Evolutionary conservation across 2,797 vertebrate genomes (phyloP).

Genomic region (Anomalospiza imberbis): DNA sequence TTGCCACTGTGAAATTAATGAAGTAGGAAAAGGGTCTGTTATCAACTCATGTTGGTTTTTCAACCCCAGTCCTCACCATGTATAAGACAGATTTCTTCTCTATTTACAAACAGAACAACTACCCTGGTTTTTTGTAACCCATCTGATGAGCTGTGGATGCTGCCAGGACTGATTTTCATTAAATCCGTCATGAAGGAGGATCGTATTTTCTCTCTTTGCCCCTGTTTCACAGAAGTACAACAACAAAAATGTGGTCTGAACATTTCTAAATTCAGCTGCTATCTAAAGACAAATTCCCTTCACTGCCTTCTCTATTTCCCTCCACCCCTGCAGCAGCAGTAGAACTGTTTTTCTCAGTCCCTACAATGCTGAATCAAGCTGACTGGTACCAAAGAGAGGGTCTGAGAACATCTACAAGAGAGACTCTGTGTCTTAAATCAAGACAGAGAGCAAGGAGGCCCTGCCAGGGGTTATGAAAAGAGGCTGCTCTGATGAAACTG

Average conservation of each 20-base stretch:
- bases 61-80: background rate
- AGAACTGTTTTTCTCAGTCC: background rate
- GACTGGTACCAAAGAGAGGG: background rate
- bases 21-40: background rate
- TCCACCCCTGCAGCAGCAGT: background rate
- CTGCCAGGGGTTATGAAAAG: background rate
- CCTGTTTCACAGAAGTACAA: background rate
- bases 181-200: constrained; percentile 16
- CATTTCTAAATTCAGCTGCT: constrained; percentile 4
- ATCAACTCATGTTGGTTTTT: background rate
- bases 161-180: constrained; percentile 8
- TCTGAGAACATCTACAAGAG: background rate
- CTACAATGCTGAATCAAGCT: background rate
- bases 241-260: background rate
- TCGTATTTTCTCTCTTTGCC: background rate
- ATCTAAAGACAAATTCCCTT: background rate
- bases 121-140: constrained; percentile 12
- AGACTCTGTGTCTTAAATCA: background rate
- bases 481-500: background rate
- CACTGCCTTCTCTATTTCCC: fast-evolving
- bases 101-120: constrained; percentile 16
- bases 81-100: background rate
- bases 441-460: background rate
- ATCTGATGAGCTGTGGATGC: background rate
- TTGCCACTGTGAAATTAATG: background rate